Evolutionary conservation across 2,888 invertebrate species (phyloP), one percentile per base, ranked within the genome.

Genomic region (Pollenia angustigena): DNA sequence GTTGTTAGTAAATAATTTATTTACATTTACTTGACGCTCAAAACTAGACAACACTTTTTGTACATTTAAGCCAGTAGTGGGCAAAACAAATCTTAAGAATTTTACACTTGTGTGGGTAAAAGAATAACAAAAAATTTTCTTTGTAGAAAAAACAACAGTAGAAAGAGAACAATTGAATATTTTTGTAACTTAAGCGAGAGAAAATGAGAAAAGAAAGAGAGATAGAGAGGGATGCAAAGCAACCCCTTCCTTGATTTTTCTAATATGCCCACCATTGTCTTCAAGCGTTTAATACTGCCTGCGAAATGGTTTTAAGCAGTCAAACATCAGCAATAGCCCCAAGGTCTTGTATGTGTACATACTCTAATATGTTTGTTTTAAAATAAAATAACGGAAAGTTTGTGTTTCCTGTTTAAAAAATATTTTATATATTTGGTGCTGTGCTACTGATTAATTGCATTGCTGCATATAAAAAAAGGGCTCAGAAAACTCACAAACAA

Each of bases 381-480:
- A 72, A 42, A 71, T 72, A 64, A 74, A 82, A 80, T 80, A 62
- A 62, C 81, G 81, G 83, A 84, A 87, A 69, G 68, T 84, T 81
- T 60, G 16, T 72, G 75, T 76, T 82, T 84, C 85, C 72, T 66
- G 50, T 79, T 79, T 52, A 52, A 85, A 23, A 32, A 87, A 81
- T 81, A 71, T 72, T 72, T 64, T 54, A 82, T 66, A 64, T 71
- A 46, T 75, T 81, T 76, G 81, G 60, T 76, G 79, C 75, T 68
- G 83, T 58, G 62, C 58, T 81, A 46, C 85, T 87, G 87, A 86
- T 87, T 87, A 88, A 87, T 88, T 88, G 86, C 80, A 83, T 81
- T 56, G 60, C 76, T 16, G 50, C 60, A 54, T 12, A 8, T 42
- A 11, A 44, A 11, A 44, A 42, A 81, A 64, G 76, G 83, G 66